Evolutionary conservation across 2,113 vertebrate genomes (phyloP), one percentile per base, ranked within the genome.

Genomic region (Albula goreensis): DNA sequence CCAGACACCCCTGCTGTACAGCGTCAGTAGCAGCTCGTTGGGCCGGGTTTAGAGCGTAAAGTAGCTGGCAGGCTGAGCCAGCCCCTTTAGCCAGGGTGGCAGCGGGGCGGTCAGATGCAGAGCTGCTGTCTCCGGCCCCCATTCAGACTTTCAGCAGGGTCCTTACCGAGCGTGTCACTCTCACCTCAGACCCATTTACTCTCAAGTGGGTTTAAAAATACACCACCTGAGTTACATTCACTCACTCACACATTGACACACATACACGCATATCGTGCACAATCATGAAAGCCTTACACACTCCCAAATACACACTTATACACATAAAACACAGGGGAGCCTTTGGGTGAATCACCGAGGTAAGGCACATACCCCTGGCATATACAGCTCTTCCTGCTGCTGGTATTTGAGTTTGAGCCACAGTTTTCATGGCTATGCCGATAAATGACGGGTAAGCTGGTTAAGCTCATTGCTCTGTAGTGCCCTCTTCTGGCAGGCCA

Each of bases 121-220:
- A 31, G 70, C n/a, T 31, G 70, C 17, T 22, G 70, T 25, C 70
- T 74, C 70, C n/a, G 22, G n/a, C 22, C 25, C n/a, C 6, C n/a
- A 31, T 74, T 31, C 4, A 74, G 70, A n/a, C 70, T 74, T 74
- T 74, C 70, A 10, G 17, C 70, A 66, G 5, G 70, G 70, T 74
- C 22, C 70, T 74, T 74, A 74, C 70, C 10, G 22, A 74, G n/a
- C n/a, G 10, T n/a, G 70, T 74, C 70, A 74, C 70, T 74, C n/a
- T 6, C 70, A 74, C 70, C 70, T 74, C 70, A 10, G 22, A 2
- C 70, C n/a, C 70, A 3, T 74, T 31, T 25, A 31, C 2, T 2
- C 70, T 74, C 70, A 31, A 74, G 70, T 31, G 70, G n/a, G 22
- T n/a, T 74, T 74, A 74, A 74, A 74, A 74, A 74, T 74, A 74